Evolutionary conservation across 2,888 invertebrate species (phyloP), one percentile per base, ranked within the genome.

Genomic region (Torymus tubicola): DNA sequence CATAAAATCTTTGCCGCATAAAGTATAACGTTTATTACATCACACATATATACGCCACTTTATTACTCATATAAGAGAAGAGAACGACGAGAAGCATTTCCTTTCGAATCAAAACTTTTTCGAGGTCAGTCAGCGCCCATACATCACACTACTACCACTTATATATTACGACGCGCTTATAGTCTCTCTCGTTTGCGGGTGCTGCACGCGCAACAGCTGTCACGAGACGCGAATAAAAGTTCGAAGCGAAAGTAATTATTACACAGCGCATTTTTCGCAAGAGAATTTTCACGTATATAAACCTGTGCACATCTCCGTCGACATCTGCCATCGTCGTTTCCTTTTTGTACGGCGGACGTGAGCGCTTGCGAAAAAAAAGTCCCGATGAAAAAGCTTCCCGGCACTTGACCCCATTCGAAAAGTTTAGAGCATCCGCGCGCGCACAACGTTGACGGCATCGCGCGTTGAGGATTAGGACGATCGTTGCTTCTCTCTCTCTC

Each of bases 391-490:
- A 24, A 72, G 58, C n/a, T 10, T 8, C 11, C 14, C n/a, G 68
- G 68, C 21, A 73, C 78, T 73, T 73, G 73, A 78, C 73, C 78
- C 18, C 18, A 11, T 73, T 78, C 52, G 2, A 21, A 78, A 78
- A 65, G 72, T 78, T 61, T 16, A 42, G 21, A 71, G 16, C 18
- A n/a, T 18, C 42, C 64, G 12, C n/a, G n/a, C n/a, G n/a, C n/a
- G n/a, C n/a, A n/a, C n/a, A n/a, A n/a, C 16, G 8, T 16, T 5
- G 16, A 18, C 24, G n/a, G 11, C 16, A 13, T 31, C 12, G 11
- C 42, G 12, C 2, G 21, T 14, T 16, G 50, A 24, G 42, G 74
- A 74, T 67, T 67, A 67, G 50, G 18, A 65, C 2, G 57, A n/a
- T 42, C 58, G 65, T 16, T 50, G 14, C 18, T 12, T 74, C 42